These are phyloP conservation scores for Cepaea nemoralis DNA, from an alignment of 1,140 invertebrate species.

Conservation along the genomic window DNA sequence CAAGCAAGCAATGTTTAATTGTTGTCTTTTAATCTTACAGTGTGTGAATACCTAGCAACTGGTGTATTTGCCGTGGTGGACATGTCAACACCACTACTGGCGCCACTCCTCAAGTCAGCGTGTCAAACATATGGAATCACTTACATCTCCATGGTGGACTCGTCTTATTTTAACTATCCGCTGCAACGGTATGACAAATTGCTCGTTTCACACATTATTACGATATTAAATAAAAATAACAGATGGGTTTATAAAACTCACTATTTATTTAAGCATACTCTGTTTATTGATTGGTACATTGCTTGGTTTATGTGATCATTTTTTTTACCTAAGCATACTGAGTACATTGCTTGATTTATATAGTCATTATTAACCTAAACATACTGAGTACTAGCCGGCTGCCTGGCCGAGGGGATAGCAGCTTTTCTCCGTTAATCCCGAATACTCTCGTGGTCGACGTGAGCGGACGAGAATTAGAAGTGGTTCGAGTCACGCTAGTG, in stretches of 20 bases:
- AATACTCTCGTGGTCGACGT: too few species aligned
- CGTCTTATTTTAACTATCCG: constrained; percentile 45
- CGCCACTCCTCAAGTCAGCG: constrained; percentile 49
- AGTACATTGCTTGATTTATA: neutral
- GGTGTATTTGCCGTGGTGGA: constrained; percentile 50
- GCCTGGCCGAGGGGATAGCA: too few species aligned
- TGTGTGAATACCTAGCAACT: constrained; percentile 42
- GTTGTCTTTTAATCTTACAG: too few species aligned
- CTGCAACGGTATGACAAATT: constrained; percentile 9
- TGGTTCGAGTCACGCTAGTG: too few species aligned
- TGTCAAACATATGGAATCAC: constrained; percentile 45
- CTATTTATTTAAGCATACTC: neutral
- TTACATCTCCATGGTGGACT: constrained; percentile 53
- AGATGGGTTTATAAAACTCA: neutral
- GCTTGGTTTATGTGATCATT: neutral
- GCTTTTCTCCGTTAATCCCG: too few species aligned
- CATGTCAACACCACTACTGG: constrained; percentile 47
- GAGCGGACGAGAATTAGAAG: too few species aligned
- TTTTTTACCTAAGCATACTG: neutral
- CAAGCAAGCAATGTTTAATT: too few species aligned
- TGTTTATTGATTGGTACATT: neutral
- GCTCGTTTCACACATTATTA: neutral
- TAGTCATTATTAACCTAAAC: neutral
- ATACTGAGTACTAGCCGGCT: too few species aligned
- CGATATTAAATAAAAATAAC: neutral